Percentiles rank a stretch among this genome's conserved stretches.
These are phyloP conservation scores for Bombus pyrosoma DNA, from an alignment of 1,140 invertebrate species.

Conservation along the genomic window DNA sequence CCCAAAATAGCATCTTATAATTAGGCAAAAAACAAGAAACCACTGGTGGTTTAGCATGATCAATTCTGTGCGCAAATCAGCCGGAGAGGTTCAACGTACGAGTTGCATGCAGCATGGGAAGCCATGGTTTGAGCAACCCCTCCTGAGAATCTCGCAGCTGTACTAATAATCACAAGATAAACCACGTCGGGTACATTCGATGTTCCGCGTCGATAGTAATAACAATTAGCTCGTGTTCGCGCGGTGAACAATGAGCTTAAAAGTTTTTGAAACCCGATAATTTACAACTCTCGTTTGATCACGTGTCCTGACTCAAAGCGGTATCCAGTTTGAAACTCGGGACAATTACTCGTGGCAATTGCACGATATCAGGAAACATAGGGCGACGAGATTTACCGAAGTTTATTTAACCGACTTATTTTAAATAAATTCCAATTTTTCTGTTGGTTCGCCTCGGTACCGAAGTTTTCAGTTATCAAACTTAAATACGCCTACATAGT, in stretches of 20 bases:
- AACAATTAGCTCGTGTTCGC: constrained; percentile 31
- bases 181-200: constrained; percentile 5
- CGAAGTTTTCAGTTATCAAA: not conserved
- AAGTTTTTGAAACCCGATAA: constrained; percentile 26
- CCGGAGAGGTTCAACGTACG: constrained; percentile 14
- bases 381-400: not conserved
- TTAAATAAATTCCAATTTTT: not conserved
- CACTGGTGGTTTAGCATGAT: not conserved
- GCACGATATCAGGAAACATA: constrained; percentile 19
- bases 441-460: not conserved
- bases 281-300: constrained; percentile 9
- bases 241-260: not conserved
- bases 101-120: not conserved
- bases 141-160: constrained; percentile 49
- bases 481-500: not conserved
- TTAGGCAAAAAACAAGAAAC: not conserved
- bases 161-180: constrained; percentile 52
- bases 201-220: constrained; percentile 31
- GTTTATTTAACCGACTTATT: not conserved
- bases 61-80: not conserved
- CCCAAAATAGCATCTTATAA: not conserved
- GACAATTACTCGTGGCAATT: constrained; percentile 8
- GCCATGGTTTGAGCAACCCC: not conserved
- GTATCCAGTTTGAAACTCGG: constrained; percentile 32
- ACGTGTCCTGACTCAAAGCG: not conserved